Evolutionary conservation across 1,140 invertebrate genomes (phyloP), one percentile per base, ranked within the genome.

Genomic region (Drosophila pallidifrons): DNA sequence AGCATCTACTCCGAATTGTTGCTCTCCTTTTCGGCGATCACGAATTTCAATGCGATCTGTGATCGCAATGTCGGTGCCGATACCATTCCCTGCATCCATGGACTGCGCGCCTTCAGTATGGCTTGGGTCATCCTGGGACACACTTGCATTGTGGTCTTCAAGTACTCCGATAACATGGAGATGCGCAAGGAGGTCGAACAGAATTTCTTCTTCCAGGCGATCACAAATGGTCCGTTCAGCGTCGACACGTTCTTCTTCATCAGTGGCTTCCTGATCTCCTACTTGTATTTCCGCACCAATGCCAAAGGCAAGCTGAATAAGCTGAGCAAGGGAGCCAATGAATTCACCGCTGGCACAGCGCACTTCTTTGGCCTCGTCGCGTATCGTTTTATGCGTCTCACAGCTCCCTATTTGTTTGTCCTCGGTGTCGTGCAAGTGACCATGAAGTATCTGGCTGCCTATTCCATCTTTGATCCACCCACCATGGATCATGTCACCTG

Each of bases 111-210:
- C 0, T 94, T 98, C 43, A 97, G 97, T 76, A 98, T 98, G 97
- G 95, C 95, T 5, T 98, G 98, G 98, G 97, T 99, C 0, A 97
- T 99, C 49, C 94, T 98, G 1, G 98, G 97, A 0, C 98, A 99
- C 92, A 97, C 97, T 0, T 98, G 95, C 93, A 96, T 96, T 89
- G 95, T 96, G 55, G 95, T 95, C 1, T 97, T 97, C 91, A 97
- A 97, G 93, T 97, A 97, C 87, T 96, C 96, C 1, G 96, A 97
- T 89, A 97, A 97, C 91, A 96, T 96, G 92, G 96, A 96, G 51
- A 95, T 96, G 74, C 93, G 96, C 54, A 96, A 95, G 74, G 94
- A 97, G 25, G 94, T 97, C 10, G 96, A 97, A 90, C 96, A 96
- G 86, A 95, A 96, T 78, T 96, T 97, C 92, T 94, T 96, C 67